Conservation (phyloP, 2,113 vertebrate genomes). For the Carassius auratus region DNA sequence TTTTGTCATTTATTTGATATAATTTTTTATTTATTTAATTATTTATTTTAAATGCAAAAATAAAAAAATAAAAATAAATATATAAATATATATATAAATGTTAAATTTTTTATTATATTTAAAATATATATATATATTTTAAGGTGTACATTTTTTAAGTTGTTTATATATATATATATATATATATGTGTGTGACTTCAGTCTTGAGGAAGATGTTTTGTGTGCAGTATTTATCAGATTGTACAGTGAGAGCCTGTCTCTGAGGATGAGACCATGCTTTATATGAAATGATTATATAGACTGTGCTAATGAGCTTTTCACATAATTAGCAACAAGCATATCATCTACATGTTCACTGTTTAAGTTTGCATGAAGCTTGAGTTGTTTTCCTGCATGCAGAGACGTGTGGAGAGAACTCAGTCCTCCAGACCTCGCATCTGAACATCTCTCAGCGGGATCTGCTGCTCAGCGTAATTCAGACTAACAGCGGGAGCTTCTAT, state of each 20-base stretch:
- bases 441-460: slow-evolving; percentile 20
- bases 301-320: not conserved
- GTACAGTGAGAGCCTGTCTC: not conserved
- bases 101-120: too few relatives aligned
- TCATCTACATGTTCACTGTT: not conserved
- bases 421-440: not conserved
- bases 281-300: not conserved
- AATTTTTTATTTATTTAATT: too few relatives aligned
- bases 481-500: slow-evolving; percentile 9
- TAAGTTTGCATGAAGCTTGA: not conserved
- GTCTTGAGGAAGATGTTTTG: not conserved
- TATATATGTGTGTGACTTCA: not conserved
- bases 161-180: too few relatives aligned
- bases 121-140: too few relatives aligned
- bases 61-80: too few relatives aligned
- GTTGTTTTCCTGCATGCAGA: not conserved
- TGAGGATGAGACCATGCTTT: not conserved
- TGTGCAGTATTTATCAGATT: not conserved
- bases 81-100: too few relatives aligned
- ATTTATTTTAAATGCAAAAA: too few relatives aligned
- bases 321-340: not conserved
- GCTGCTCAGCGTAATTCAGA: slow-evolving; percentile 22
- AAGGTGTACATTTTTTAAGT: too few relatives aligned
- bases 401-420: not conserved
- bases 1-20: too few relatives aligned